phyloP scores from a whole-genome alignment of 2,888 invertebrate genomes.

The Perizoma affinitatum region DNA sequence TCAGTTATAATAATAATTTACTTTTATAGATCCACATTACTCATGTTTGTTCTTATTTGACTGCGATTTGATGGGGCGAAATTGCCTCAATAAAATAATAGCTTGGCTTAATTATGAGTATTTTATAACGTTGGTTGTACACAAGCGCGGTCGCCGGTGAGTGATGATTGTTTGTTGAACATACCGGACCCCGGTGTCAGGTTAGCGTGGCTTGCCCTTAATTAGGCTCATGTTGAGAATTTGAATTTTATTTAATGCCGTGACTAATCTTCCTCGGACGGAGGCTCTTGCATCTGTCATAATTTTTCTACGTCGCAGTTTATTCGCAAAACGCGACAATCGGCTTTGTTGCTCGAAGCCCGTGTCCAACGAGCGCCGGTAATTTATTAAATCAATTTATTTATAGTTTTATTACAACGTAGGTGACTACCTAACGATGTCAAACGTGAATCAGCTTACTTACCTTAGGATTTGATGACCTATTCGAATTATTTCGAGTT shows the following conservation, averaged over 20 bases:
- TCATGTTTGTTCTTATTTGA: slow-evolving; percentile 82
- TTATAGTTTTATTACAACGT: slow-evolving; percentile 59
- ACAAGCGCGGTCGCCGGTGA: slow-evolving; percentile 33
- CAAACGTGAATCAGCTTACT: slow-evolving; percentile 62
- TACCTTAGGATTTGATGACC: slow-evolving; percentile 55
- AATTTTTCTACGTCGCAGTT: slow-evolving; percentile 83
- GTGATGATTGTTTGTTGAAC: slow-evolving; percentile 57
- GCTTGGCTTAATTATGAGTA: slow-evolving; percentile 60
- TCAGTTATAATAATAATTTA: slow-evolving; percentile 83
- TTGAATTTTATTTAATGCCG: slow-evolving; percentile 74
- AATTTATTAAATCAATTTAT: slow-evolving; percentile 70
- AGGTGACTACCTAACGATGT: slow-evolving; percentile 56
- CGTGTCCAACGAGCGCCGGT: slow-evolving; percentile 49
- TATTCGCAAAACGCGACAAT: slow-evolving; percentile 75
- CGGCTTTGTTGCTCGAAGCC: slow-evolving; percentile 65
- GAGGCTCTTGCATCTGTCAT: slow-evolving; percentile 75
- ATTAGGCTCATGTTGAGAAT: slow-evolving; percentile 65
- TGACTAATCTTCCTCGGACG: slow-evolving; percentile 69
- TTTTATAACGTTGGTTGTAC: slow-evolving; percentile 49
- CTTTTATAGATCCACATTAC: slow-evolving; percentile 81
- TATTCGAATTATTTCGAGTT: slow-evolving; percentile 67
- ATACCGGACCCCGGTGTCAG: slow-evolving; percentile 48
- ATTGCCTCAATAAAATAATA: slow-evolving; percentile 76
- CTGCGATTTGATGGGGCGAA: slow-evolving; percentile 71
- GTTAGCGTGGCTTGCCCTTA: slow-evolving; percentile 67